phyloP scores from a whole-genome alignment of 2,113 vertebrate genomes.

The Galemys pyrenaicus region DNA sequence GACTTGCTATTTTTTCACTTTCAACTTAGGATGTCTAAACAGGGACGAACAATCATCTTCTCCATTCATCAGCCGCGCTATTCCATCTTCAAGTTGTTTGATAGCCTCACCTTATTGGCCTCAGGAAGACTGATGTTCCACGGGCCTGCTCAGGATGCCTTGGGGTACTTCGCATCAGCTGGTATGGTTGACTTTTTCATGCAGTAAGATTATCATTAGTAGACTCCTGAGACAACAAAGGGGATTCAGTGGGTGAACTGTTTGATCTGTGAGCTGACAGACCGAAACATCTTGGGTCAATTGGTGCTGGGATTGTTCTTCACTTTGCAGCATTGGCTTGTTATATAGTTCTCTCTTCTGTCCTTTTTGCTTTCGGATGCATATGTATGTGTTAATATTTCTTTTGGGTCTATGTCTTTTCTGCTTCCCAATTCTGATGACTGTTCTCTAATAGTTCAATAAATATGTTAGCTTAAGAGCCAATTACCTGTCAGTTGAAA shows the following conservation, averaged over 20 bases:
- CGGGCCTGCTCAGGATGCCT: constrained; percentile 85
- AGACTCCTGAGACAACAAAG: neutral
- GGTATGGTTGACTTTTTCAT: constrained; percentile 84
- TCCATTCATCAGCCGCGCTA: constrained; percentile 98
- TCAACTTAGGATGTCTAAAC: constrained; percentile 88
- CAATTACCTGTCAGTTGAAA: neutral
- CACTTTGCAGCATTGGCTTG: neutral
- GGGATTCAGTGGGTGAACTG: neutral
- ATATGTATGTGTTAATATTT: neutral
- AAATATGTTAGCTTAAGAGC: neutral
- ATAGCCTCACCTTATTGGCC: constrained; percentile 92
- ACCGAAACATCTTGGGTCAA: neutral
- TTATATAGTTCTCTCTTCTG: neutral
- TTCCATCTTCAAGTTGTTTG: constrained; percentile 95
- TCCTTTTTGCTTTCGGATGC: neutral
- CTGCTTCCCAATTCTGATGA: neutral
- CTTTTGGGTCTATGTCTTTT: neutral
- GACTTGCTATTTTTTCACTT: neutral
- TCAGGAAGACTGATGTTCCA: constrained; percentile 92
- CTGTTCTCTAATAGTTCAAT: neutral
- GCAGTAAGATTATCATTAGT: neutral
- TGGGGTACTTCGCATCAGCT: constrained; percentile 89
- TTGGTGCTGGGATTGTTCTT: neutral
- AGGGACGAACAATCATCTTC: constrained; percentile 94
- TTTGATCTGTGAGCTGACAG: neutral